Evolutionary conservation across 2,797 vertebrate species (phyloP), one percentile per base, ranked within the genome.

Genomic region (Diglossa cyanea): DNA sequence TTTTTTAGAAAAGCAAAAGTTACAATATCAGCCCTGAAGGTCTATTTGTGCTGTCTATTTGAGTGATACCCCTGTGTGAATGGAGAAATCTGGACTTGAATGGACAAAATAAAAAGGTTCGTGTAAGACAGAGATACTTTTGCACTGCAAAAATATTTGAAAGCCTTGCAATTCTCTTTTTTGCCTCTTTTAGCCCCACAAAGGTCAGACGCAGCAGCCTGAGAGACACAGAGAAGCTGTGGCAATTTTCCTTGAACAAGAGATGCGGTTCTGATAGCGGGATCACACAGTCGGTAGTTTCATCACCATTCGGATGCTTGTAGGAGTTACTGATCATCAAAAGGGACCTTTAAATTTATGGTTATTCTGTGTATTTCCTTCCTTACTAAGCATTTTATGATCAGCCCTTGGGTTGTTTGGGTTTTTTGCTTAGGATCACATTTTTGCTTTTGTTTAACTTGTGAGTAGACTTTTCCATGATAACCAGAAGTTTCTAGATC

Each of bases 311-410:
- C 2, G 35, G 54, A 66, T 77, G 61, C 44, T 65, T 44, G 93
- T 91, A 67, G 68, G 86, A 91, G 85, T 83, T 95, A 55, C 68
- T 61, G 72, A n/a, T 93, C 87, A 71, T 39, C 75, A 90, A 90
- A 90, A 77, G 15, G 39, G 68, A 91, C 76, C 54, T 95, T 95
- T 68, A 91, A 80, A 75, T 90, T 86, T 65, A 86, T 67, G 73
- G 42, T 54, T 93, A 51, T 78, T 88, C 39, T 88, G 73, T 6
- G 0, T 74, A 80, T 94, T 94, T 95, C 73, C 75, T 90, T 79
- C 72, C 75, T 61, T 60, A 54, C 50, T 78, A 81, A 79, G 51
- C 31, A n/a, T 47, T 53, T 75, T 54, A 17, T 2, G 14, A 86
- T 61, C 42, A 57, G 51, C 0, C 0, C 23, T 74, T 37, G 48